phyloP scores from a whole-genome alignment of 2,797 vertebrate species.

The Ceyx erithaca region DNA sequence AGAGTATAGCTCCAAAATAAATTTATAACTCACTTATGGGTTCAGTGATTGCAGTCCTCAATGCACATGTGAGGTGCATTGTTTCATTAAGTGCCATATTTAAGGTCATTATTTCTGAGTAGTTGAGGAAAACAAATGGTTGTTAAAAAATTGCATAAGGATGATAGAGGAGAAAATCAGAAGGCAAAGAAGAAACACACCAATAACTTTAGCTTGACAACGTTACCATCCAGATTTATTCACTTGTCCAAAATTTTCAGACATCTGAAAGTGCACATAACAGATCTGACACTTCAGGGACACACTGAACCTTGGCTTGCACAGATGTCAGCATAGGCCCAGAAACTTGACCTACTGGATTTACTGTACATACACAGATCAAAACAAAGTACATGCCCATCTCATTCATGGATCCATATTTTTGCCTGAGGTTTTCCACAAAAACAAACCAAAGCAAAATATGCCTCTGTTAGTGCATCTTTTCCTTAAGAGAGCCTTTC shows the following conservation, averaged over 20 bases:
- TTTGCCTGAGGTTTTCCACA: neutral
- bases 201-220: neutral
- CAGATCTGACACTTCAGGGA: neutral
- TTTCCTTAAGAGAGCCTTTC: neutral
- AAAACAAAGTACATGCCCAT: neutral
- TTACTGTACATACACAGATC: neutral
- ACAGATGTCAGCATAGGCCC: neutral
- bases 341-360: neutral
- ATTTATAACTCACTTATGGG: neutral
- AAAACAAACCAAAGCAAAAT: neutral
- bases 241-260: neutral
- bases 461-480: neutral
- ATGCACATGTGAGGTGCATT: neutral
- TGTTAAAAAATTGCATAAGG: neutral
- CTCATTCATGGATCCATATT: neutral
- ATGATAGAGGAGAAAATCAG: neutral
- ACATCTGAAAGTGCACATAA: rapidly evolving
- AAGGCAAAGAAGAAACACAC: neutral
- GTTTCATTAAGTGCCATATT: neutral
- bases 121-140: neutral
- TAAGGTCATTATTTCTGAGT: neutral
- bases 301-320: neutral
- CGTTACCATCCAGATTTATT: neutral
- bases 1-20: neutral
- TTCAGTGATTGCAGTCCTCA: neutral